Evolutionary conservation across 2,888 invertebrate genomes (phyloP).

Genomic region (Andricus quercusramuli): DNA sequence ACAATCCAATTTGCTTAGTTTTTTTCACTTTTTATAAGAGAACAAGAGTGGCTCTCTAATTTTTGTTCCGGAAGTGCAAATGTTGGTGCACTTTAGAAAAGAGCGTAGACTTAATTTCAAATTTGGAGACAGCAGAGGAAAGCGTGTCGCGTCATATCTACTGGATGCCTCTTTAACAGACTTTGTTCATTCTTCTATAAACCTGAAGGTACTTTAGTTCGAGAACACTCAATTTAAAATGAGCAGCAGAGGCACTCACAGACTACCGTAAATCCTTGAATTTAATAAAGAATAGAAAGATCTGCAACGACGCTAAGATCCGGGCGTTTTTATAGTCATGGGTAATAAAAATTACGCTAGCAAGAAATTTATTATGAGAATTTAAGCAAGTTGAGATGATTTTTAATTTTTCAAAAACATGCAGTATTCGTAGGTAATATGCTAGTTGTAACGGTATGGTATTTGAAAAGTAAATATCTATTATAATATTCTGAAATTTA

Average conservation of each 20-base stretch:
- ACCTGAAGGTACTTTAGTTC: background rate
- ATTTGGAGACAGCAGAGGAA: background rate
- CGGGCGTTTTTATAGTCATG: background rate
- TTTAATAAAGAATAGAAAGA: background rate
- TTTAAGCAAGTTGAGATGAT: background rate
- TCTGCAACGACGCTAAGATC: background rate
- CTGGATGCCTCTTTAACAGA: background rate
- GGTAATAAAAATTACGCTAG: background rate
- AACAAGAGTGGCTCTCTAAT: background rate
- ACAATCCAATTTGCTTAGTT: background rate
- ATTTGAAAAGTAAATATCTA: too few relatives aligned
- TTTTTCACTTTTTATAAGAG: background rate
- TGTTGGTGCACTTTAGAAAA: conserved; percentile 3
- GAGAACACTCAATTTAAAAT: background rate
- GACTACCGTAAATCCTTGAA: background rate
- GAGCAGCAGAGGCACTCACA: background rate
- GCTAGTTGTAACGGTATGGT: too few relatives aligned
- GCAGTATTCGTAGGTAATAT: too few relatives aligned
- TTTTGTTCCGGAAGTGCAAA: background rate
- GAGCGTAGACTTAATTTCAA: background rate
- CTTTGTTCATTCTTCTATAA: background rate
- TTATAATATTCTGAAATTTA: too few relatives aligned
- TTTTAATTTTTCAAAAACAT: background rate
- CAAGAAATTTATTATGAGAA: background rate
- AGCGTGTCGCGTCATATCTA: background rate